These are phyloP conservation scores for Napeogenes sylphis DNA, from an alignment of 2,888 invertebrate species.

Conservation along the genomic window DNA sequence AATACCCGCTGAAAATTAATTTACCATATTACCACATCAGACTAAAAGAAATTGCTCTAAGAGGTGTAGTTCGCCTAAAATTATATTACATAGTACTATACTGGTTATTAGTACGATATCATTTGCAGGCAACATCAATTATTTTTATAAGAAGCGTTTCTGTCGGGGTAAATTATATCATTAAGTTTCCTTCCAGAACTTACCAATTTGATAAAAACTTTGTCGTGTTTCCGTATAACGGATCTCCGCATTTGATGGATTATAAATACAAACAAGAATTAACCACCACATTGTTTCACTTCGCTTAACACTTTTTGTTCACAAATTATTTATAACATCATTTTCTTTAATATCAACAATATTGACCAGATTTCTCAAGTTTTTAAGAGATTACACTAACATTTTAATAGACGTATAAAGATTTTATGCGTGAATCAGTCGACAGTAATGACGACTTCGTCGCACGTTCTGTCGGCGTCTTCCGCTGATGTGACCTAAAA, in stretches of 20 bases:
- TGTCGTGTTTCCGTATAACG: constrained; percentile 36
- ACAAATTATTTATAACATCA: neutral
- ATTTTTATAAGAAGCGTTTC: neutral
- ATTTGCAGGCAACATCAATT: neutral
- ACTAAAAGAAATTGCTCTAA: too few species aligned
- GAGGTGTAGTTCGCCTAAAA: too few species aligned
- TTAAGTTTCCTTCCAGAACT: constrained; percentile 28
- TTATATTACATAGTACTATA: too few species aligned
- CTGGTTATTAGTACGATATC: neutral
- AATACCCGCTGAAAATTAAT: constrained; percentile 50
- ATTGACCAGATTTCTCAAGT: too few species aligned
- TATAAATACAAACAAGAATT: constrained; percentile 30
- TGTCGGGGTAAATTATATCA: neutral
- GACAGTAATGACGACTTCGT: constrained; percentile 33
- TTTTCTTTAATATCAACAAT: too few species aligned
- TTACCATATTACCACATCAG: neutral
- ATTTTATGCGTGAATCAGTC: constrained; percentile 27
- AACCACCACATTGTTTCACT: constrained; percentile 12
- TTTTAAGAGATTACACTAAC: too few species aligned
- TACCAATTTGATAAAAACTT: constrained; percentile 58
- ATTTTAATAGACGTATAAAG: constrained; percentile 1
- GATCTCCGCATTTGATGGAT: constrained; percentile 45
- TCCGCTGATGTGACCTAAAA: constrained; percentile 66
- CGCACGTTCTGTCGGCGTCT: constrained; percentile 36
- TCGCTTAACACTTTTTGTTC: neutral